Conservation (phyloP, 2,888 invertebrate species). For the Epirrhoe alternata region DNA sequence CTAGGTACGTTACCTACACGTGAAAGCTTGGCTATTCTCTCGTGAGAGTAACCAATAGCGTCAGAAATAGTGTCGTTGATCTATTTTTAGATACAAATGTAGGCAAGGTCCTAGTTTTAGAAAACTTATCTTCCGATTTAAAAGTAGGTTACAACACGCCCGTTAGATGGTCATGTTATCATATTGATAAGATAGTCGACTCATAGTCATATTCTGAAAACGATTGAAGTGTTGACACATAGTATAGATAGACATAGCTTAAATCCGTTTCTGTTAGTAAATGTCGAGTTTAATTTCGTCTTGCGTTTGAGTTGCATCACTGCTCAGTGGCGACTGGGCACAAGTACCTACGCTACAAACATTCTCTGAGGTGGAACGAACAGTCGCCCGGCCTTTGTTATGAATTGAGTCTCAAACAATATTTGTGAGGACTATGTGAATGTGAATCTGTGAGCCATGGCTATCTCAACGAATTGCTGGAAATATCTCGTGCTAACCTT, state of each 20-base stretch:
- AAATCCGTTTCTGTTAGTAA: constrained; percentile 55
- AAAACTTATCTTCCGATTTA: constrained; percentile 51
- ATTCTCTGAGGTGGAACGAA: constrained; percentile 76
- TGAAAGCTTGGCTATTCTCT: constrained; percentile 18
- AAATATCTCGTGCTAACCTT: constrained; percentile 81
- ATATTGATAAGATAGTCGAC: constrained; percentile 63
- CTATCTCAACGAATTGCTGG: constrained; percentile 80
- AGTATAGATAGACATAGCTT: constrained; percentile 50
- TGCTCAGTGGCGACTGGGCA: constrained; percentile 50
- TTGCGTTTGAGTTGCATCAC: constrained; percentile 70
- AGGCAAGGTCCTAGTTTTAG: constrained; percentile 45
- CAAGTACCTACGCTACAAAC: constrained; percentile 61
- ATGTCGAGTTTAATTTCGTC: constrained; percentile 76
- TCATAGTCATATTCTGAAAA: constrained; percentile 57
- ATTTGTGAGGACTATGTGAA: constrained; percentile 74
- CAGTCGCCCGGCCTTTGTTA: constrained; percentile 70
- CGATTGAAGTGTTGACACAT: constrained; percentile 44
- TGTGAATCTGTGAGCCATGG: constrained; percentile 66
- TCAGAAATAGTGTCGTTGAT: constrained; percentile 66
- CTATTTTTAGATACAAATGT: constrained; percentile 54
- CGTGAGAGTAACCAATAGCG: constrained; percentile 28
- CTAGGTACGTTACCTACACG: constrained; percentile 3
- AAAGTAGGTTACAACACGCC: constrained; percentile 67
- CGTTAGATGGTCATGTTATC: constrained; percentile 56
- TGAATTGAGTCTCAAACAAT: constrained; percentile 69